Evolutionary conservation across 2,797 vertebrate species (phyloP), one percentile per base, ranked within the genome.

Genomic region (Salarias fasciatus): DNA sequence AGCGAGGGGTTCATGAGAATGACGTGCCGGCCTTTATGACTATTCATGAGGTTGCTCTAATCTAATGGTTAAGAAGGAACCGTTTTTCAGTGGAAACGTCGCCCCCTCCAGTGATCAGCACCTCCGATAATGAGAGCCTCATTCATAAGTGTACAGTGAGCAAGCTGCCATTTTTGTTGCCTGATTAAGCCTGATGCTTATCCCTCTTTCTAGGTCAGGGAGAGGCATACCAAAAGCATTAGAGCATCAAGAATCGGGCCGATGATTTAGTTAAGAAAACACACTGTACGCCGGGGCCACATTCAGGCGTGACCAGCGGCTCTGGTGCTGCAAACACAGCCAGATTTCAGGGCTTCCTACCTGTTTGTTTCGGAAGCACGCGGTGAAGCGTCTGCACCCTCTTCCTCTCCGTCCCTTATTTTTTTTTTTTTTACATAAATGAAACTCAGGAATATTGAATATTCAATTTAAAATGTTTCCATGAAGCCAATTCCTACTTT

Each of bases 161-260:
- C 61, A 68, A 24, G 67, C 71, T 67, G 78, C 57, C 66, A 63
- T 76, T 63, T 70, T 63, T 63, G 67, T 64, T 75, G 72, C 61
- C 75, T 81, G 78, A 79, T 80, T 77, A 80, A 68, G 47, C 53
- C 66, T 30, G 52, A 73, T 56, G 80, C 63, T 72, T 33, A 72
- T 87, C 84, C 64, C n/a, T 4, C 72, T 85, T 83, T 86, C 75
- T 89, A 72, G 83, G 87, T 84, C 86, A 79, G 66, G 53, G 31
- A 40, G 69, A 65, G 31, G 30, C 75, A 72, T 41, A 73, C 63
- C 52, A 42, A 43, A 33, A 41, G 70, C 74, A 65, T 55, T 15
- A 67, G 68, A 77, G 73, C 69, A 80, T 73, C 68, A 49, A 12
- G 68, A 48, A 56, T n/a, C 14, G 10, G 68, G 40, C 65, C 5